Conservation (phyloP, 1,140 invertebrate genomes). For the Rhynchophorus ferrugineus region DNA sequence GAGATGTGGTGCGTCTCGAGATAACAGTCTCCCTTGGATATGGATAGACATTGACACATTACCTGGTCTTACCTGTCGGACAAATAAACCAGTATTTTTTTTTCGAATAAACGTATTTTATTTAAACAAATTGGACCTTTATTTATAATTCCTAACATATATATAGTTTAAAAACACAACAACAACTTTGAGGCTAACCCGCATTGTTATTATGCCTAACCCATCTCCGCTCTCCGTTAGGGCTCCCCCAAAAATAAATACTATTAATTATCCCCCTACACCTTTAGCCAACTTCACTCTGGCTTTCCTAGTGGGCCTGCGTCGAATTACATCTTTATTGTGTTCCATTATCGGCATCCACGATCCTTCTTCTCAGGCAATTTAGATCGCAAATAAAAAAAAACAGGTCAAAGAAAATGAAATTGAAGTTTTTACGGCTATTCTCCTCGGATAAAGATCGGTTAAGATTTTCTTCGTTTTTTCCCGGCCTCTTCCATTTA, state of each 20-base stretch:
- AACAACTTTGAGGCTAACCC: no score
- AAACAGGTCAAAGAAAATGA: background rate
- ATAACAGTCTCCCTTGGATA: no score
- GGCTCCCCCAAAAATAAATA: background rate
- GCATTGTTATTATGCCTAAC: no score
- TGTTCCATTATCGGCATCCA: background rate
- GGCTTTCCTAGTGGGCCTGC: background rate
- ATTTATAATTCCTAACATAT: no score
- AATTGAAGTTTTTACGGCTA: background rate
- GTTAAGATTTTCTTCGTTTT: background rate
- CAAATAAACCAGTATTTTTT: no score
- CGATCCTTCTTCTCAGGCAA: background rate
- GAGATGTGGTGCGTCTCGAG: no score
- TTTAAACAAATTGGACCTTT: no score
- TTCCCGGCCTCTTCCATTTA: background rate
- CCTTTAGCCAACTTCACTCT: background rate
- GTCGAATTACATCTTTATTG: background rate
- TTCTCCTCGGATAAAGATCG: background rate
- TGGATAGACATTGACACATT: no score
- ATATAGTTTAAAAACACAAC: no score
- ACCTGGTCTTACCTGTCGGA: no score
- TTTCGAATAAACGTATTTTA: no score
- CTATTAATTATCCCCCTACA: background rate
- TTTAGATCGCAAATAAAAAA: background rate
- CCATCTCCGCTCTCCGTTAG: background rate